Percentiles rank a stretch among this genome's conserved stretches.
Conservation (phyloP, 2,888 invertebrate species). For the Neoscelio sp. region DNA sequence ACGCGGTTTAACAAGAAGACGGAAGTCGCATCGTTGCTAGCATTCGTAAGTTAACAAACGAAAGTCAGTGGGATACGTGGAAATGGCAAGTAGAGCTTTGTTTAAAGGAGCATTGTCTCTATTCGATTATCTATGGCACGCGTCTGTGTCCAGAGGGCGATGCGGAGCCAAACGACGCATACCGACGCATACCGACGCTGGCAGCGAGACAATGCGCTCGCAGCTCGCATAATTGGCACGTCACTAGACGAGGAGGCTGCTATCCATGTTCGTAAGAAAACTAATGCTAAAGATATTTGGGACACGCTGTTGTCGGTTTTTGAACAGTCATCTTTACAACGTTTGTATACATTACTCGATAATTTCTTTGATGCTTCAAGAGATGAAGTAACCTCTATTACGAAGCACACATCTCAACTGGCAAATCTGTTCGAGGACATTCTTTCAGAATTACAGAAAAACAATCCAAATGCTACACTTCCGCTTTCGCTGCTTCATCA, state of each 20-base stretch:
- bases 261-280: constrained; percentile 62
- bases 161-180: constrained; percentile 45
- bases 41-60: constrained; percentile 58
- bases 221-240: constrained; percentile 59
- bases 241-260: constrained; percentile 58
- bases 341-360: constrained; percentile 64
- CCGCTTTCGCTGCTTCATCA: constrained; percentile 64
- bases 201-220: constrained; percentile 58
- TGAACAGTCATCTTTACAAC: too few species aligned
- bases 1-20: neutral
- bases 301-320: too few species aligned
- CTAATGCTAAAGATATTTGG: constrained; percentile 61
- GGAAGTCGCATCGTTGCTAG: neutral
- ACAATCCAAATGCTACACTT: constrained; percentile 48
- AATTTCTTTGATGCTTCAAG: constrained; percentile 47
- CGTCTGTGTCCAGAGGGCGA: constrained; percentile 61
- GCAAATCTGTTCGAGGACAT: constrained; percentile 61
- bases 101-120: constrained; percentile 65
- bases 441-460: constrained; percentile 46
- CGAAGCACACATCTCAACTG: constrained; percentile 6
- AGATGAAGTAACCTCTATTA: constrained; percentile 42
- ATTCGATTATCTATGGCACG: constrained; percentile 60
- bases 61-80: constrained; percentile 68
- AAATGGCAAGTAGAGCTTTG: constrained; percentile 68
- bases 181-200: constrained; percentile 27